Evolutionary conservation across 1,140 invertebrate genomes (phyloP).

Genomic region (Diorhabda elongata): DNA sequence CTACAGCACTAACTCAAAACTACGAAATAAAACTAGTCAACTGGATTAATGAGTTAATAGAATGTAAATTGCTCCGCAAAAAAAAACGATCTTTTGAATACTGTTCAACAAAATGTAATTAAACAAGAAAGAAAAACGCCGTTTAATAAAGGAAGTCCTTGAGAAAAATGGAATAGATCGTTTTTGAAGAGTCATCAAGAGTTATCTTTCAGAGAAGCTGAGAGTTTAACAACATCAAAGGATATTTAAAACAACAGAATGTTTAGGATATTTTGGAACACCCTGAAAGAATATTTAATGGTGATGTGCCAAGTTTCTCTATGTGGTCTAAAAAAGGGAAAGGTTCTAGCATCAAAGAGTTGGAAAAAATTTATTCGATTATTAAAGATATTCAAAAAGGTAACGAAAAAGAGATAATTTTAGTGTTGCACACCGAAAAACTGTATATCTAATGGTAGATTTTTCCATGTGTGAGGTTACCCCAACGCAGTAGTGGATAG

Average conservation of each 20-base stretch:
- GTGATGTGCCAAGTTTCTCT: background rate
- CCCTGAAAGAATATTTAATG: constrained; percentile 40
- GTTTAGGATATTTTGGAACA: constrained; percentile 33
- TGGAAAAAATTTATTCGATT: too few species aligned
- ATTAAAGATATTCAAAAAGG: too few species aligned
- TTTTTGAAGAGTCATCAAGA: too few species aligned
- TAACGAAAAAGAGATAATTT: constrained; percentile 34
- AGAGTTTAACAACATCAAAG: background rate
- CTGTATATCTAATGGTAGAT: constrained; percentile 31
- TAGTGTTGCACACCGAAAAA: constrained; percentile 24
- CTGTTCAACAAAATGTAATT: background rate
- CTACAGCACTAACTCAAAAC: constrained; percentile 21
- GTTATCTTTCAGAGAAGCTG: background rate
- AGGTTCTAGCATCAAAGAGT: too few species aligned
- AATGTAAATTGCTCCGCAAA: too few species aligned
- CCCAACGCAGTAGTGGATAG: constrained; percentile 22
- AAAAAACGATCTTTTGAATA: background rate
- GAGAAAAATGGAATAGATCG: background rate
- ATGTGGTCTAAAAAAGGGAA: too few species aligned
- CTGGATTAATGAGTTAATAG: constrained; percentile 11
- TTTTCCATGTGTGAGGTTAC: constrained; percentile 27
- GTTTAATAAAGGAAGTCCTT: constrained; percentile 24
- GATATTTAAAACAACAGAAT: constrained; percentile 17
- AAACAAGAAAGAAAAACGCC: constrained; percentile 16
- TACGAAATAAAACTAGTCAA: constrained; percentile 24